Percentiles rank a stretch among this genome's conserved stretches.
These are phyloP conservation scores for Acronicta psi DNA, from an alignment of 2,888 invertebrate species.

Conservation along the genomic window DNA sequence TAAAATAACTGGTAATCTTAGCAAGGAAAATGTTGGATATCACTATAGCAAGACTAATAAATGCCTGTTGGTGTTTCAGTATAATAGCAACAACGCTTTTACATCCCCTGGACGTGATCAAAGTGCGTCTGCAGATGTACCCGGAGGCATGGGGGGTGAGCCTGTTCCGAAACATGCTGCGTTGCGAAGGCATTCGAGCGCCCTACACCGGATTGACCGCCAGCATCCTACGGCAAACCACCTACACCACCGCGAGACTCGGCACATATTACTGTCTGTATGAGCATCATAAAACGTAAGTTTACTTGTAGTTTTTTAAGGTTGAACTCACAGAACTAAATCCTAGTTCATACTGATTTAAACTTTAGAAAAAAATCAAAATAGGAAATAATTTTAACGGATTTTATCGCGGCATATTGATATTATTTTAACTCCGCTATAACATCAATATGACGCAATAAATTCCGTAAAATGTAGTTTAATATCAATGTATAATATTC, in stretches of 20 bases:
- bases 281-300: constrained; percentile 90
- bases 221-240: constrained; percentile 96
- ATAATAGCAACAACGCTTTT: constrained; percentile 97
- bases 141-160: constrained; percentile 92
- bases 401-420: too few species aligned
- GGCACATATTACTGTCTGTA: constrained; percentile 96
- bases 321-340: too few species aligned
- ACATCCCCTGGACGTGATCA: constrained; percentile 98
- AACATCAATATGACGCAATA: too few species aligned
- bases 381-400: too few species aligned
- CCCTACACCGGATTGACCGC: constrained; percentile 97
- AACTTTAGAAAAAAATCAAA: too few species aligned
- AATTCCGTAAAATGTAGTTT: too few species aligned
- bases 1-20: too few species aligned
- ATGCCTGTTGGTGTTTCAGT: constrained; percentile 80
- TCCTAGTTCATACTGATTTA: too few species aligned
- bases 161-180: constrained; percentile 91
- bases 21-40: too few species aligned
- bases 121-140: constrained; percentile 98
- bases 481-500: too few species aligned
- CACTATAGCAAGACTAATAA: not conserved
- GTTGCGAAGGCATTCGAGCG: constrained; percentile 94
- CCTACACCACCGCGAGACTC: constrained; percentile 97
- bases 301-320: not conserved
- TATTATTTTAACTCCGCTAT: too few species aligned